These are phyloP conservation scores for Chelon labrosus DNA, from an alignment of 2,797 vertebrate genomes.

Conservation along the genomic window DNA sequence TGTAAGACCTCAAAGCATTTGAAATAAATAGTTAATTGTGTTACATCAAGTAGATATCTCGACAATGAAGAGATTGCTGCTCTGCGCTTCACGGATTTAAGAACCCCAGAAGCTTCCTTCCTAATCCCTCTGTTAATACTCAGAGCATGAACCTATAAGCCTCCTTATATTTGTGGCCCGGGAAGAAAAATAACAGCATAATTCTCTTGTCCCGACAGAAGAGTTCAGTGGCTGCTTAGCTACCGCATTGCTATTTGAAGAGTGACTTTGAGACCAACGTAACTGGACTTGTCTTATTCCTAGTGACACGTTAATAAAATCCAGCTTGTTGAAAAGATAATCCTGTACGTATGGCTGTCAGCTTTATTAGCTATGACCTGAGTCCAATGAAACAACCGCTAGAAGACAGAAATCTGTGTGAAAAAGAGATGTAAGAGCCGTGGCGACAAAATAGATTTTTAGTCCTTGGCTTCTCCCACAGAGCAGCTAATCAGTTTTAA, in stretches of 20 bases:
- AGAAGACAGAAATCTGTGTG: constrained; percentile 38
- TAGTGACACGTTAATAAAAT: constrained; percentile 61
- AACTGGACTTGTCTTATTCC: constrained; percentile 59
- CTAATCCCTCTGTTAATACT: constrained; percentile 81
- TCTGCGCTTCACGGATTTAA: constrained; percentile 59
- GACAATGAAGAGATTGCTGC: constrained; percentile 60
- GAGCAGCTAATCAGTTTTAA: constrained; percentile 50
- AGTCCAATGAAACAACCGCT: constrained; percentile 41
- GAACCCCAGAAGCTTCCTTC: constrained; percentile 59
- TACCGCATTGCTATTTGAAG: constrained; percentile 68
- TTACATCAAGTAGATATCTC: constrained; percentile 61
- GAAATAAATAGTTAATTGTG: constrained; percentile 64
- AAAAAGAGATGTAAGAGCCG: constrained; percentile 46
- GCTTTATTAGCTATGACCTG: constrained; percentile 61
- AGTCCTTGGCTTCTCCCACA: constrained; percentile 27
- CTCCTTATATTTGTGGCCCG: constrained; percentile 67
- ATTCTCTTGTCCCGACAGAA: constrained; percentile 65
- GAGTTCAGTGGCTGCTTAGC: constrained; percentile 72
- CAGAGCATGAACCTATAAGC: constrained; percentile 80
- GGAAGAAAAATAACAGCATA: constrained; percentile 69
- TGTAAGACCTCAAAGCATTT: constrained; percentile 26
- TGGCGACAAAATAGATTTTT: constrained; percentile 52
- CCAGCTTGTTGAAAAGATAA: constrained; percentile 68
- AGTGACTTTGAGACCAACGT: constrained; percentile 62
- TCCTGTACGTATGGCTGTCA: constrained; percentile 59